A percentile compares a stretch with the other conserved stretches of the same genome.
Conservation (phyloP, 2,888 invertebrate genomes). For the Anaspis maculata region DNA sequence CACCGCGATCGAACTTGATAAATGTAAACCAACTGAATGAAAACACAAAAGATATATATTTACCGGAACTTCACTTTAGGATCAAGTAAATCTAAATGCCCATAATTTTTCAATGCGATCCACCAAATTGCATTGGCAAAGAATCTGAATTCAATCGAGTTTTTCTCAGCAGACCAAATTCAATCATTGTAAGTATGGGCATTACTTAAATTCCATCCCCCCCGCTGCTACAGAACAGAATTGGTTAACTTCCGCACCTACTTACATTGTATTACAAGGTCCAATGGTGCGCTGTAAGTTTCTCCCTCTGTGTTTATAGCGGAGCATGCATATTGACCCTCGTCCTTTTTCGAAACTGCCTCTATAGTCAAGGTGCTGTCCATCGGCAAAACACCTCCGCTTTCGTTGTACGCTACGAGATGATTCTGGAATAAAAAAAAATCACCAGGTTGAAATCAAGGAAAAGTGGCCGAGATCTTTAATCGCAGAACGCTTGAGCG, state of each 20-base stretch:
- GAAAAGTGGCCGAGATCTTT: constrained; percentile 2
- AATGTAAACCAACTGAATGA: constrained; percentile 8
- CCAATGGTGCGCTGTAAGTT: constrained; percentile 65
- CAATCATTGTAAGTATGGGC: constrained; percentile 12
- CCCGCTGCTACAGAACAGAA: constrained; percentile 1
- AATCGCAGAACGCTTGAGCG: too few relatives aligned
- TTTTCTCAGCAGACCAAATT: constrained; percentile 10
- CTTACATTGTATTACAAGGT: constrained; percentile 74
- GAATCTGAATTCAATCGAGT: constrained; percentile 9
- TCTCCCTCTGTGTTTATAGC: constrained; percentile 76
- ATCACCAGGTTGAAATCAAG: constrained; percentile 7
- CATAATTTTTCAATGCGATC: constrained; percentile 12
- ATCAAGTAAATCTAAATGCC: constrained; percentile 15
- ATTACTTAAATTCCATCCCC: constrained; percentile 8
- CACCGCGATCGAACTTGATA: constrained; percentile 11
- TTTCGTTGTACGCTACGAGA: constrained; percentile 56
- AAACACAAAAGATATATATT: constrained; percentile 11
- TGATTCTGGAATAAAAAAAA: constrained; percentile 48
- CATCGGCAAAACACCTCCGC: constrained; percentile 57
- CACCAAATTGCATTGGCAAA: constrained; percentile 13
- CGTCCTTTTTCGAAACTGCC: constrained; percentile 59
- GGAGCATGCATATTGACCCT: constrained; percentile 73
- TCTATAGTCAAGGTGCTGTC: constrained; percentile 60
- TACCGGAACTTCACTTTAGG: constrained; percentile 7
- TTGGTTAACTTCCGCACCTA: constrained; percentile 31